A percentile compares a stretch with the other conserved stretches of the same genome.
Conservation (phyloP, 2,888 invertebrate genomes). For the Coelogynopora nodosa region DNA sequence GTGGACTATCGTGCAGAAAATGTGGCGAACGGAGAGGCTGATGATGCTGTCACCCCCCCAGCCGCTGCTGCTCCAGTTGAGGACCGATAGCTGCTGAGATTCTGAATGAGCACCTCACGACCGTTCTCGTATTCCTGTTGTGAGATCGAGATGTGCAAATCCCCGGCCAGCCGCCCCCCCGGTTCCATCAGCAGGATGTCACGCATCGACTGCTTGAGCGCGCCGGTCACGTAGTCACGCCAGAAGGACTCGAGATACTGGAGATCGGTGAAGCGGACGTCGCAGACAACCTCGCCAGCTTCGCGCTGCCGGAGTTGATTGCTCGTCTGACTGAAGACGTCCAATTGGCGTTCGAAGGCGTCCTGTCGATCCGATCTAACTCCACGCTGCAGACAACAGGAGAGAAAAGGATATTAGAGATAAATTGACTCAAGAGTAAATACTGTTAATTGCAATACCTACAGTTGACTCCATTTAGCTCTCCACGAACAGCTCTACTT, state of each 20-base stretch:
- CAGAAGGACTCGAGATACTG: slow-evolving; percentile 60
- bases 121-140: slow-evolving; percentile 38
- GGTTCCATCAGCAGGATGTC: slow-evolving; percentile 11
- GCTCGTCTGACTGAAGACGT: slow-evolving; percentile 56
- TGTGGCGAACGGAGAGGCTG: too few species aligned
- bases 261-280: slow-evolving; percentile 58
- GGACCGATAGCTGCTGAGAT: slow-evolving; percentile 16
- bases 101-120: slow-evolving; percentile 26
- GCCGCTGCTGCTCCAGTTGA: background rate
- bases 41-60: too few species aligned
- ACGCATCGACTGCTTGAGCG: slow-evolving; percentile 51
- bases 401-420: too few species aligned
- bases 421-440: too few species aligned
- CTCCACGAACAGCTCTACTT: too few species aligned
- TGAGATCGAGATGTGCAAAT: slow-evolving; percentile 34
- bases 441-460: too few species aligned
- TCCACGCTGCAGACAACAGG: too few species aligned
- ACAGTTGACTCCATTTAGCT: too few species aligned
- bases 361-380: slow-evolving; percentile 54
- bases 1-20: too few species aligned
- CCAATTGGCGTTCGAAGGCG: slow-evolving; percentile 55
- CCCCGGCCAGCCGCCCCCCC: background rate
- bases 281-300: slow-evolving; percentile 58
- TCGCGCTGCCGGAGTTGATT: slow-evolving; percentile 57
- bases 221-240: slow-evolving; percentile 59